Evolutionary conservation across 1,140 invertebrate genomes (phyloP).

Genomic region (Ylistrum balloti): DNA sequence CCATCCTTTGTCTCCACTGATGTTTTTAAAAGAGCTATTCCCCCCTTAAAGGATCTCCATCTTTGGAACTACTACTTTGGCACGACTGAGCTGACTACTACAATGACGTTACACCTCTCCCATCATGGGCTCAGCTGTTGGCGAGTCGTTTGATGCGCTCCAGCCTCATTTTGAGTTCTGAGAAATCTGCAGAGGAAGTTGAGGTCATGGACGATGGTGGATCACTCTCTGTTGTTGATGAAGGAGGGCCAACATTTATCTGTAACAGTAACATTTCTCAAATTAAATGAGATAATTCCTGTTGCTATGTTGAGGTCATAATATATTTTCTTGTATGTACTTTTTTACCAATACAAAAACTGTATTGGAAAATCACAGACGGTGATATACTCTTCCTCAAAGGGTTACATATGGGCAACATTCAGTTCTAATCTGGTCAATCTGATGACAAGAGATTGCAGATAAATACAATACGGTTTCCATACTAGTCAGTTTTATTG

Average conservation of each 20-base stretch:
- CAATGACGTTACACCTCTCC: background rate
- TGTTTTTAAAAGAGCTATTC: background rate
- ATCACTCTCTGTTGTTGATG: background rate
- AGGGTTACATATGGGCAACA: too few species aligned
- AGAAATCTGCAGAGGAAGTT: constrained; percentile 64
- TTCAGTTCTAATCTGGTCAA: too few species aligned
- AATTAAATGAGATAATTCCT: too few species aligned
- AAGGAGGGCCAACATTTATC: background rate
- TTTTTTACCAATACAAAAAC: too few species aligned
- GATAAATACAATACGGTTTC: too few species aligned
- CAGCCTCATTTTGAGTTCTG: constrained; percentile 73
- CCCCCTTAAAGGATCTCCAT: background rate
- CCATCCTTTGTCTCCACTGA: background rate
- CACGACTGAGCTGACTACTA: background rate
- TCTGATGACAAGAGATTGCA: too few species aligned
- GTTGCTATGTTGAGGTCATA: too few species aligned
- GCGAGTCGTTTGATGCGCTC: constrained; percentile 77
- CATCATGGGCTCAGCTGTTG: constrained; percentile 63
- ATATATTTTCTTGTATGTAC: too few species aligned
- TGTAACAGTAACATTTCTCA: constrained; percentile 15
- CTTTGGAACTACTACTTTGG: background rate
- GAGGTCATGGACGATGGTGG: constrained; percentile 42
- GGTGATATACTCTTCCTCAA: too few species aligned
- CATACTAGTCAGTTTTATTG: too few species aligned
- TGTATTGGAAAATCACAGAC: too few species aligned